Conservation (phyloP, 2,888 invertebrate genomes). For the Paralinhomoeus sp. region DNA sequence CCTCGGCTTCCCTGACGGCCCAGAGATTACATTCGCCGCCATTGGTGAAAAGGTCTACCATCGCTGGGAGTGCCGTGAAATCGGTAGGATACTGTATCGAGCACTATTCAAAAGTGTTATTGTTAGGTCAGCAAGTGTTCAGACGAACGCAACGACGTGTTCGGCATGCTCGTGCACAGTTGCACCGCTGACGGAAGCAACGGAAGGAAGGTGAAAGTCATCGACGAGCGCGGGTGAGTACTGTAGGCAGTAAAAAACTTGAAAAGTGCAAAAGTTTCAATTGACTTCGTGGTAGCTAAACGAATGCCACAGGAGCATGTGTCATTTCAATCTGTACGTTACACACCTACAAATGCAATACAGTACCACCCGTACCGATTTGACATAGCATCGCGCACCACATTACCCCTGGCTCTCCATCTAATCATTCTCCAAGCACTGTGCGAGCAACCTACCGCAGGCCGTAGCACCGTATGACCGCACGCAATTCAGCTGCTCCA, state of each 20-base stretch:
- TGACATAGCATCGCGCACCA: too few relatives aligned
- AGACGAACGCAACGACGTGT: constrained; percentile 15
- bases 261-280: too few relatives aligned
- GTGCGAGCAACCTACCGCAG: neutral
- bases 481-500: constrained; percentile 12
- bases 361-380: too few relatives aligned
- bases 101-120: too few relatives aligned
- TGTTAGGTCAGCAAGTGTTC: neutral
- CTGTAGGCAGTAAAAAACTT: too few relatives aligned
- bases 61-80: constrained; percentile 23
- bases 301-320: too few relatives aligned
- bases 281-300: too few relatives aligned
- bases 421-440: too few relatives aligned
- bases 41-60: constrained; percentile 16
- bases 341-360: too few relatives aligned
- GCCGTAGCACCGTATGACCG: neutral
- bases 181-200: constrained; percentile 23
- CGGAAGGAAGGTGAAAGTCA: constrained; percentile 20
- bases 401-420: too few relatives aligned
- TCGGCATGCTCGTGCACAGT: constrained; percentile 24
- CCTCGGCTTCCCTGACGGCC: constrained; percentile 19
- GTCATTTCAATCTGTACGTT: too few relatives aligned
- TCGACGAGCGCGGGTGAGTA: constrained; percentile 16
- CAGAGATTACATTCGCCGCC: constrained; percentile 18
- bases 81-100: neutral